Conservation (phyloP, 2,888 invertebrate genomes). For the Apamea epomidion region DNA sequence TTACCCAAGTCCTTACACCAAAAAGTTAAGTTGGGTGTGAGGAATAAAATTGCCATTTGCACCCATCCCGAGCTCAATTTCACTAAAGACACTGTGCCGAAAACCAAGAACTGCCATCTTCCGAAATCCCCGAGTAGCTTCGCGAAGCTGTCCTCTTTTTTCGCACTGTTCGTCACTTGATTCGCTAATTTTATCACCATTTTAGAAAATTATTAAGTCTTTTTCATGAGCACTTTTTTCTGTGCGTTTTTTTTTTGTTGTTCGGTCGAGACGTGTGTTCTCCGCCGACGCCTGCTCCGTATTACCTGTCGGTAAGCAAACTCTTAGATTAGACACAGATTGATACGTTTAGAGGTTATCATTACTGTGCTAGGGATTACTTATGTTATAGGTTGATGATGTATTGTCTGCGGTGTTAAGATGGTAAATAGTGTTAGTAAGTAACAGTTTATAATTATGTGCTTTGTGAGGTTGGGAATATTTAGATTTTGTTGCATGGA, state of each 20-base stretch:
- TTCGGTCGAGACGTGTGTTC: constrained; percentile 27
- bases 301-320: constrained; percentile 41
- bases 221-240: neutral
- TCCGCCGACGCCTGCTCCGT: neutral
- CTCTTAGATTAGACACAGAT: constrained; percentile 26
- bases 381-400: neutral
- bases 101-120: constrained; percentile 93
- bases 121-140: constrained; percentile 89
- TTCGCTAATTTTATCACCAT: constrained; percentile 77
- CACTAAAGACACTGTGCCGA: constrained; percentile 91
- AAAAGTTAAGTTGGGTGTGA: constrained; percentile 91
- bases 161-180: constrained; percentile 60
- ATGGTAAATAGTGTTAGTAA: neutral
- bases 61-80: constrained; percentile 95
- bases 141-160: constrained; percentile 80
- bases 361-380: constrained; percentile 3
- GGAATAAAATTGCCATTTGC: constrained; percentile 93
- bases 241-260: neutral
- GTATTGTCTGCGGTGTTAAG: neutral
- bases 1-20: constrained; percentile 85
- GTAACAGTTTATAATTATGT: neutral
- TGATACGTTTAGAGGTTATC: constrained; percentile 27
- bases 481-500: neutral
- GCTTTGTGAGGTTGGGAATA: neutral
- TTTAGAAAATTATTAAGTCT: constrained; percentile 50